Conservation (phyloP, 37 sponge, comb jelly and placozoan genomes). For the Theonella swinhoei region DNA sequence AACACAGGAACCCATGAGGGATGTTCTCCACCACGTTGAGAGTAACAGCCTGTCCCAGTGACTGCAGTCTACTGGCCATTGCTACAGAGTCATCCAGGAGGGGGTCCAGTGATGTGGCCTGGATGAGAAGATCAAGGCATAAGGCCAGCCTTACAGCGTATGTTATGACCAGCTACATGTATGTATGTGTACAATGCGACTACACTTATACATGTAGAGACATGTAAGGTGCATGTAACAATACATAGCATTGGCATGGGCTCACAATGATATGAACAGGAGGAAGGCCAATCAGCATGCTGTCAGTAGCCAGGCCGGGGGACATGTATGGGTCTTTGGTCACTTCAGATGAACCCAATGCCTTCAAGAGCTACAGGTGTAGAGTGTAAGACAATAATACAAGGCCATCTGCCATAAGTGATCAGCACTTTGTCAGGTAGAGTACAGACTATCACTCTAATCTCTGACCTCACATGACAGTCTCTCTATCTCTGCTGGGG, state of each 20-base stretch:
- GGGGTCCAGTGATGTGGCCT: slow-evolving; percentile 85
- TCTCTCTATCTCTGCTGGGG: slow-evolving; percentile 45
- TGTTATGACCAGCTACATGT: too few relatives aligned
- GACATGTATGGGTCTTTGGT: slow-evolving; percentile 85
- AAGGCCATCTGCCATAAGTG: not conserved
- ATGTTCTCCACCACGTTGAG: slow-evolving; percentile 63
- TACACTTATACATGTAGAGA: not conserved
- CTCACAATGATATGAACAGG: slow-evolving; percentile 81
- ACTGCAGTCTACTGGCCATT: slow-evolving; percentile 79
- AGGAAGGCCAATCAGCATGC: slow-evolving; percentile 81
- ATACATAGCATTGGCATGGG: not conserved
- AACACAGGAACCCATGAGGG: slow-evolving; percentile 84
- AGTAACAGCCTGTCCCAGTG: slow-evolving; percentile 59
- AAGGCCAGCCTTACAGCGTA: not conserved
- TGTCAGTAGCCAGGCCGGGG: slow-evolving; percentile 73
- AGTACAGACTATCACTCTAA: not conserved
- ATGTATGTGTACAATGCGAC: not conserved
- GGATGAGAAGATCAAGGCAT: not conserved
- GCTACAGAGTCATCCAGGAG: slow-evolving; percentile 85
- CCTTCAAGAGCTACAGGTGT: not conserved
- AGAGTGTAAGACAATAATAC: not conserved
- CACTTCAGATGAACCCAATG: not conserved
- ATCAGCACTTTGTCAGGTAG: too few relatives aligned
- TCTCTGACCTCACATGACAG: slow-evolving; percentile 42
- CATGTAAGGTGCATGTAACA: not conserved